Base-by-base conservation (phyloP, 2,113 vertebrate species). In the Cyprinodon variegatus region DNA sequence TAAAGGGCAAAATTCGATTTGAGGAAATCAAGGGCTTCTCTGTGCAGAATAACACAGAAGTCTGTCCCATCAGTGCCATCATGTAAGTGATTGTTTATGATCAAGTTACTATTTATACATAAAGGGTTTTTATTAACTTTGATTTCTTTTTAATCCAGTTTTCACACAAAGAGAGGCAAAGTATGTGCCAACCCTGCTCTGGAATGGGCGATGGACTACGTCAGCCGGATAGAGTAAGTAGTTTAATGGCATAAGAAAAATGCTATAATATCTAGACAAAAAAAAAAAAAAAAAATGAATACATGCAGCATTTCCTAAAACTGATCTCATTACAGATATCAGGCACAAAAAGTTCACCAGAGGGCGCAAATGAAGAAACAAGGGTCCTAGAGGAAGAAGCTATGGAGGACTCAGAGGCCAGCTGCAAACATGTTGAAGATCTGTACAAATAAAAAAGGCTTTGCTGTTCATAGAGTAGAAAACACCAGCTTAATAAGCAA, bases 21-120 rank as follows among this genome's bases (percentile, higher is more conserved):
- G 0, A 0, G 0, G 3, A 0, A 0, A 91, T 94, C 46, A 69
- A 2, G 3, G 92, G 92, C 9, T 92, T 86, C 37, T 72, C 93
- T 0, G 72, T 93, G 45, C 94, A 94, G 85, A 64, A 22, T 2
- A 2, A n/a, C 0, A 62, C 3, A 17, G 81, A 77, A 71, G 0
- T 73, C 5, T 94, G 94, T 76, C n/a, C 41, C 0, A 86, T 94
- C 37, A 53, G 74, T 20, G 90, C 90, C 59, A 87, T 94, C 61
- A 92, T 92, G 92, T 92, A 53, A 91, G 84, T 81, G 17, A 57
- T n/a, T 53, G 1, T 53, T 20, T 20, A 29, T 3, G 0, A 4
- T 2, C 6, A 53, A 9, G 5, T 53, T 53, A 53, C 50, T 20
- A n/a, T 3, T 3, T 3, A 36, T 66, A 11, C 29, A 41, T 4